These are phyloP conservation scores for Nibea coibor DNA, from an alignment of 2,113 vertebrate genomes.

Conservation along the genomic window DNA sequence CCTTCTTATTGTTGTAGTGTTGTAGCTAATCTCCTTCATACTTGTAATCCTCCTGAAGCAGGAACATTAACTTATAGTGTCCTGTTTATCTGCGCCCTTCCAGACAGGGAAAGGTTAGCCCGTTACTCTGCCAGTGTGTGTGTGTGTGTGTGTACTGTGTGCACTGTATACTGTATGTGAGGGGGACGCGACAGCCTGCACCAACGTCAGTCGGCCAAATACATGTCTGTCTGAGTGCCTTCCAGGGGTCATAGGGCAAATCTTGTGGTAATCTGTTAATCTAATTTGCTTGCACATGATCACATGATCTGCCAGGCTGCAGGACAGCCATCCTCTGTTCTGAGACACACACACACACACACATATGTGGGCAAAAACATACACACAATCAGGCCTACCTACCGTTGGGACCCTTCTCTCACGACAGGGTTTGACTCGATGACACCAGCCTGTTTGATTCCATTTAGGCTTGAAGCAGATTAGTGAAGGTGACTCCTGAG, in stretches of 20 bases:
- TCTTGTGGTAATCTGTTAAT: slow-evolving; percentile 84
- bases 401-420: slow-evolving; percentile 41
- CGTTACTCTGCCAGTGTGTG: slow-evolving; percentile 16
- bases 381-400: slow-evolving; percentile 30
- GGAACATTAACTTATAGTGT: slow-evolving; percentile 70
- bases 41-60: slow-evolving; percentile 75
- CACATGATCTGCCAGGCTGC: slow-evolving; percentile 79
- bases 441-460: slow-evolving; percentile 72
- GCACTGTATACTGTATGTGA: slow-evolving; percentile 37
- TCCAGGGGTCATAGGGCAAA: slow-evolving; percentile 79
- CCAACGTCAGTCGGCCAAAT: slow-evolving; percentile 69
- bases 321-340: slow-evolving; percentile 65
- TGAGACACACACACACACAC: slow-evolving; percentile 19
- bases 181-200: slow-evolving; percentile 58
- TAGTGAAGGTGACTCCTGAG: slow-evolving; percentile 83
- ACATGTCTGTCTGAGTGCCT: slow-evolving; percentile 73
- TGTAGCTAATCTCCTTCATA: slow-evolving; percentile 76
- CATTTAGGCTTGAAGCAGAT: slow-evolving; percentile 77
- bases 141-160: not conserved
- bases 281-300: slow-evolving; percentile 80
- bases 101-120: slow-evolving; percentile 62
- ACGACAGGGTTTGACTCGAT: slow-evolving; percentile 66
- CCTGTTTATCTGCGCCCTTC: slow-evolving; percentile 68
- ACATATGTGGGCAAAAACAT: slow-evolving; percentile 24
- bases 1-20: slow-evolving; percentile 72